A percentile compares a stretch with the other conserved stretches of the same genome.
Conservation (phyloP, 2,888 invertebrate species). For the Celastrina argiolus region DNA sequence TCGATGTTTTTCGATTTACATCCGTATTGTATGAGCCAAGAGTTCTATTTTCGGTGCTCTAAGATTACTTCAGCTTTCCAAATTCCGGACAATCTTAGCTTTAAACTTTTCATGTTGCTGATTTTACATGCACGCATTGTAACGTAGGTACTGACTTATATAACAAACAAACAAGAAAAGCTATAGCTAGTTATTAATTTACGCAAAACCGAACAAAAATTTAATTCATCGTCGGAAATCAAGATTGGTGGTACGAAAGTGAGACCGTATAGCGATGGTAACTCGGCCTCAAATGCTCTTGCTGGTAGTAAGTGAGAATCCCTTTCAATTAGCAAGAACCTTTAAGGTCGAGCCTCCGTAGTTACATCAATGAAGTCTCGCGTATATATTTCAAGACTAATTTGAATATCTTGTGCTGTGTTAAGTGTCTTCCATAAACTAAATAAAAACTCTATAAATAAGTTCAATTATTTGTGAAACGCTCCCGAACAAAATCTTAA, state of each 20-base stretch:
- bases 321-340: constrained; percentile 5
- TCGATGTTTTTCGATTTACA: no score
- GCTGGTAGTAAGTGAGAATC: constrained; percentile 2
- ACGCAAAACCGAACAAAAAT: not conserved
- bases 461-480: no score
- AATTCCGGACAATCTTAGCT: no score
- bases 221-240: not conserved
- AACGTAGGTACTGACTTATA: not conserved
- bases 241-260: not conserved
- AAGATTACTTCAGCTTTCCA: no score
- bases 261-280: not conserved
- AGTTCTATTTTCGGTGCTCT: no score
- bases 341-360: constrained; percentile 3
- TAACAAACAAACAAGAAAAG: not conserved
- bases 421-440: no score
- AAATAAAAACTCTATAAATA: no score
- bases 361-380: not conserved
- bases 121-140: not conserved
- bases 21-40: no score
- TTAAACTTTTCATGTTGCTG: not conserved
- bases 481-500: no score
- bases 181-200: no score
- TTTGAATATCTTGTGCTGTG: not conserved
- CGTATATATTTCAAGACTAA: not conserved
- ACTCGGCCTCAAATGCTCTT: not conserved